Evolutionary conservation across 2,888 invertebrate species (phyloP).

Genomic region (Cabera pusaria): DNA sequence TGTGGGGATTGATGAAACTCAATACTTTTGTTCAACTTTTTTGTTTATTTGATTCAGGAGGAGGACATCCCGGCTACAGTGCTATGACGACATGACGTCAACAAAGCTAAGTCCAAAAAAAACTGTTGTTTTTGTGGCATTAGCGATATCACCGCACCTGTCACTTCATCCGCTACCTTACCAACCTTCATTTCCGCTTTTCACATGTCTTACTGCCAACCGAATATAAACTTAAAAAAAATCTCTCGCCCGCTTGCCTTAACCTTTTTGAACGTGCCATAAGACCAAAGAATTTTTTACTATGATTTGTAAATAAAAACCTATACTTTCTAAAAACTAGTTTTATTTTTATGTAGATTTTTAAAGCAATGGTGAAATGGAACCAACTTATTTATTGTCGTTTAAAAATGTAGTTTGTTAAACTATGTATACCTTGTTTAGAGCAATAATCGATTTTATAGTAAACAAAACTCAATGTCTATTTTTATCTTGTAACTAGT

Average conservation of each 20-base stretch:
- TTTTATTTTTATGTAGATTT: constrained; percentile 37
- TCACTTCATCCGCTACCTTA: constrained; percentile 74
- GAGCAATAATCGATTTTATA: constrained; percentile 72
- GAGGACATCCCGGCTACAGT: constrained; percentile 78
- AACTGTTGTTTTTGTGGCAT: constrained; percentile 69
- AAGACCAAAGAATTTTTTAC: constrained; percentile 52
- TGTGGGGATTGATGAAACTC: background rate
- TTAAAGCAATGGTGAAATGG: constrained; percentile 38
- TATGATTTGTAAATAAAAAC: constrained; percentile 59
- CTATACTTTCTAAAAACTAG: constrained; percentile 42
- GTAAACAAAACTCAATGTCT: constrained; percentile 68
- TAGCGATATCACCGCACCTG: constrained; percentile 66
- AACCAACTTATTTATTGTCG: constrained; percentile 58
- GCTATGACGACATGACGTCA: constrained; percentile 70
- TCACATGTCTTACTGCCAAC: constrained; percentile 50
- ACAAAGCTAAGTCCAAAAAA: constrained; percentile 75
- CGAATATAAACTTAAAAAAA: constrained; percentile 40
- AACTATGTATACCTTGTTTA: constrained; percentile 62
- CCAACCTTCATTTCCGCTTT: constrained; percentile 64
- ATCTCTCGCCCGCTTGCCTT: constrained; percentile 54
- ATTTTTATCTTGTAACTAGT: constrained; percentile 59
- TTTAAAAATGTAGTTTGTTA: constrained; percentile 22
- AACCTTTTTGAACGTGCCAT: constrained; percentile 30
- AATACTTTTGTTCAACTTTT: constrained; percentile 21
- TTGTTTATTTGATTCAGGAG: constrained; percentile 53